Percentiles rank a stretch among this genome's conserved stretches.
phyloP scores from a whole-genome alignment of 2,888 invertebrate genomes.

The Limnephilus auricula region DNA sequence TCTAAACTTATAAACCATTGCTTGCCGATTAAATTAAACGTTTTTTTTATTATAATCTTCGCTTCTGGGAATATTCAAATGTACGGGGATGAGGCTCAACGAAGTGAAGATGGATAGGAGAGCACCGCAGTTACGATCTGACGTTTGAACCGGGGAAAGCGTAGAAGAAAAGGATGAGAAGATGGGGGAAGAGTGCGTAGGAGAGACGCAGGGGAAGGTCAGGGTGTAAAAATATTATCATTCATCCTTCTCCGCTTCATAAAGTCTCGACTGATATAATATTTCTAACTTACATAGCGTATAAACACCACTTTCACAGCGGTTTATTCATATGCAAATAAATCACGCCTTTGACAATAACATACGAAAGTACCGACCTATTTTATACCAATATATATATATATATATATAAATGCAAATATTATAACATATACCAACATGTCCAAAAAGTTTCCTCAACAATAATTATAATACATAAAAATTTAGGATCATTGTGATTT shows the following conservation, averaged over 20 bases:
- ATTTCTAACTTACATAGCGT: slow-evolving; percentile 38
- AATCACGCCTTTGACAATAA: slow-evolving; percentile 12
- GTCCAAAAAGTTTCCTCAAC: no score
- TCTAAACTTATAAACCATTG: background rate
- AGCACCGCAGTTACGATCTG: slow-evolving; percentile 31
- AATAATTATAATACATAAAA: no score
- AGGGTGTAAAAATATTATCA: slow-evolving; percentile 52
- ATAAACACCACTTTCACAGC: slow-evolving; percentile 30
- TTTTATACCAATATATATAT: background rate
- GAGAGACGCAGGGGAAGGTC: slow-evolving; percentile 49
- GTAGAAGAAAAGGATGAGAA: slow-evolving; percentile 11
- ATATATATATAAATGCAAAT: no score
- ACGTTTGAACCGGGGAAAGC: slow-evolving; percentile 32
- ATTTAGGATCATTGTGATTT: no score
- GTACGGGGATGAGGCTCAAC: background rate
- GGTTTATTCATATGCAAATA: slow-evolving; percentile 24
- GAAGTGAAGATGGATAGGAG: slow-evolving; percentile 49
- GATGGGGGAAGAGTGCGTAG: slow-evolving; percentile 20
- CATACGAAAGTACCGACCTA: background rate
- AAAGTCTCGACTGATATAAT: slow-evolving; percentile 29
- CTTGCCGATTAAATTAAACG: background rate
- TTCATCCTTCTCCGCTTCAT: slow-evolving; percentile 51
- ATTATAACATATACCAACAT: no score
- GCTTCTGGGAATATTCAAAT: background rate
- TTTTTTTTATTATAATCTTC: background rate